Percentiles rank a stretch among this genome's conserved stretches.
These are phyloP conservation scores for Psittacula echo DNA, from an alignment of 2,797 vertebrate genomes.

Conservation along the genomic window DNA sequence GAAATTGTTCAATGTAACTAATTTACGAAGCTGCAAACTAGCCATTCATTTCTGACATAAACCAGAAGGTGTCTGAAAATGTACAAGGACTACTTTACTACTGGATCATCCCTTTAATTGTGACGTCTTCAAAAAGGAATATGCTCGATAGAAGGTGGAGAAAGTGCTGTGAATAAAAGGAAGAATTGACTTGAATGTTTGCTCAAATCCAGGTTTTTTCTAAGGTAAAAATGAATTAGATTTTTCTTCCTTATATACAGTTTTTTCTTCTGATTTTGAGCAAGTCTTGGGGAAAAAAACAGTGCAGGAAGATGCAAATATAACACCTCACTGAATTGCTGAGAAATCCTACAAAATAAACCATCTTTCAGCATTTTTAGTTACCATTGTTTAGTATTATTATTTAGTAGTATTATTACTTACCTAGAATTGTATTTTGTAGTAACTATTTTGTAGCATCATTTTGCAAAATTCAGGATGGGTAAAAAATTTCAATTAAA, in stretches of 20 bases:
- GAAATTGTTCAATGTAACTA: slow-evolving; percentile 74
- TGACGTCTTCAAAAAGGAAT: background rate
- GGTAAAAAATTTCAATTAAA: background rate
- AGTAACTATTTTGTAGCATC: background rate
- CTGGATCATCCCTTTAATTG: background rate
- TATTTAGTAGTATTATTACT: background rate
- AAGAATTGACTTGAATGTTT: background rate
- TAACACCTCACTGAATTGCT: background rate
- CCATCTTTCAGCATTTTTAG: background rate
- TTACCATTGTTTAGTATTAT: background rate
- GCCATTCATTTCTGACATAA: slow-evolving; percentile 72
- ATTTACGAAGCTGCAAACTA: slow-evolving; percentile 77
- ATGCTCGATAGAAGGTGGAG: background rate
- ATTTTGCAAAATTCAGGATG: background rate
- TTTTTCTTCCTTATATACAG: background rate
- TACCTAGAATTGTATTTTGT: background rate
- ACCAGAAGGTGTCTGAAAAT: slow-evolving; percentile 57
- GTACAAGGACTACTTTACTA: slow-evolving; percentile 21
- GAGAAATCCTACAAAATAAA: background rate
- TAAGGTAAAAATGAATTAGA: background rate
- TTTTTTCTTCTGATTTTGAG: background rate
- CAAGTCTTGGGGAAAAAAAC: background rate
- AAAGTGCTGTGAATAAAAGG: background rate
- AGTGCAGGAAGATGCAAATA: background rate
- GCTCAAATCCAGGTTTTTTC: background rate